These are phyloP conservation scores for Halichondria panicea DNA, from an alignment of 37 sponge, comb jelly and placozoan genomes.

Conservation along the genomic window DNA sequence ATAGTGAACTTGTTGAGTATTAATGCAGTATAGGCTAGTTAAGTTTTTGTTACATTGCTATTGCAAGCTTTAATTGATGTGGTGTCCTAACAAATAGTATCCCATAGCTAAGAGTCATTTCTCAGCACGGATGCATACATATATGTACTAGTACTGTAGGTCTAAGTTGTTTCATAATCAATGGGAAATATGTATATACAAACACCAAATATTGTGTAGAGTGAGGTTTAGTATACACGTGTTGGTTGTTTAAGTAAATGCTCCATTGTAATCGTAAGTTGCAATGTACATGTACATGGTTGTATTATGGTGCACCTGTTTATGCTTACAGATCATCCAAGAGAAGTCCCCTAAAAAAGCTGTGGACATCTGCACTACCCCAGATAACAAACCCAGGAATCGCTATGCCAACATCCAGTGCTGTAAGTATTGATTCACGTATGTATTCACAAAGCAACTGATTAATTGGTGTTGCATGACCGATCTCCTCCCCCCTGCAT, in stretches of 20 bases:
- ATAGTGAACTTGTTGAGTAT: no score
- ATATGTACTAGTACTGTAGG: no score
- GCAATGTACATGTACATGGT: no score
- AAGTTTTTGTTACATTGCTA: no score
- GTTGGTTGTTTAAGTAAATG: background rate
- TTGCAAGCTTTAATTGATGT: no score
- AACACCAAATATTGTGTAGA: background rate
- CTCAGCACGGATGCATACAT: no score
- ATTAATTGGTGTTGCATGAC: background rate
- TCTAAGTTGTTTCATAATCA: no score
- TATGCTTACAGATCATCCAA: slow-evolving; percentile 32
- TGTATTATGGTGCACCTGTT: no score
- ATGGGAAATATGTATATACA: background rate
- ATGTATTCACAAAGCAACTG: background rate
- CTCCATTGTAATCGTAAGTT: no score
- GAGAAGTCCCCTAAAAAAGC: slow-evolving; percentile 47
- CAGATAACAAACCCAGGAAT: slow-evolving; percentile 74
- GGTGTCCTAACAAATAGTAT: no score
- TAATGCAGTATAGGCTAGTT: no score
- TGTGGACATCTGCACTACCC: slow-evolving; percentile 26
- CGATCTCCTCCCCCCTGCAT: slow-evolving; percentile 1
- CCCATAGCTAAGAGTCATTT: no score
- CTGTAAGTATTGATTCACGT: slow-evolving; percentile 52
- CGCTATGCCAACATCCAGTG: slow-evolving; percentile 78
- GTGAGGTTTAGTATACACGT: background rate